A percentile compares a stretch with the other conserved stretches of the same genome.
phyloP scores from a whole-genome alignment of 2,888 invertebrate species.

The Drosophila ezoana region DNA sequence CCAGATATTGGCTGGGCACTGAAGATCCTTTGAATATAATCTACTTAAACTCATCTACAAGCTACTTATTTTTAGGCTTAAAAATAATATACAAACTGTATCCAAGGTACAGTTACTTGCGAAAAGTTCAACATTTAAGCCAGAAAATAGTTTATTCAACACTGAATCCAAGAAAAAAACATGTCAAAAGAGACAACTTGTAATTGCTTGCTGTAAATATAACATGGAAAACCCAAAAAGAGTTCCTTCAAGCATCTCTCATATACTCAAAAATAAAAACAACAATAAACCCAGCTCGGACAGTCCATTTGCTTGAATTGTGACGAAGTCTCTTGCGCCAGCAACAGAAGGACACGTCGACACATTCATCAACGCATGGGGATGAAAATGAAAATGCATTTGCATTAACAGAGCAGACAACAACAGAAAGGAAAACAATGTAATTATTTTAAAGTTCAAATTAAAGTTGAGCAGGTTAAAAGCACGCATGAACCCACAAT shows the following conservation, averaged over 20 bases:
- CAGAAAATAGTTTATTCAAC: too few species aligned
- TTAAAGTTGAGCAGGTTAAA: conserved; percentile 20
- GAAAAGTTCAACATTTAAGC: not conserved
- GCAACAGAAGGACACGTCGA: conserved; percentile 2
- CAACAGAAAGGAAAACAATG: not conserved
- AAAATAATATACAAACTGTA: too few species aligned
- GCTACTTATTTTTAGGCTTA: too few species aligned
- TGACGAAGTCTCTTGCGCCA: not conserved
- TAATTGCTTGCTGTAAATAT: not conserved
- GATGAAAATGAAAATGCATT: conserved; percentile 39
- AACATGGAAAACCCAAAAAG: conserved; percentile 9
- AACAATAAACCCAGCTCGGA: not conserved
- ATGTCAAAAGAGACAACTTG: not conserved
- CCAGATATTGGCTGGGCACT: too few species aligned
- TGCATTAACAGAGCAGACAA: conserved; percentile 18
- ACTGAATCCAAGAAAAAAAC: not conserved
- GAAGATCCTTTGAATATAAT: too few species aligned
- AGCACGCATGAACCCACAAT: conserved; percentile 34
- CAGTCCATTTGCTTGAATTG: conserved; percentile 26
- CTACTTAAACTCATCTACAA: too few species aligned
- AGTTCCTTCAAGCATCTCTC: not conserved
- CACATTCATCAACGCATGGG: conserved; percentile 7
- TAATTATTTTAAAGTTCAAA: not conserved
- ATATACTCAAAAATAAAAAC: not conserved
- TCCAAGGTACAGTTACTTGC: not conserved